phyloP scores from a whole-genome alignment of 2,888 invertebrate species.

The Drosophila planitibia region DNA sequence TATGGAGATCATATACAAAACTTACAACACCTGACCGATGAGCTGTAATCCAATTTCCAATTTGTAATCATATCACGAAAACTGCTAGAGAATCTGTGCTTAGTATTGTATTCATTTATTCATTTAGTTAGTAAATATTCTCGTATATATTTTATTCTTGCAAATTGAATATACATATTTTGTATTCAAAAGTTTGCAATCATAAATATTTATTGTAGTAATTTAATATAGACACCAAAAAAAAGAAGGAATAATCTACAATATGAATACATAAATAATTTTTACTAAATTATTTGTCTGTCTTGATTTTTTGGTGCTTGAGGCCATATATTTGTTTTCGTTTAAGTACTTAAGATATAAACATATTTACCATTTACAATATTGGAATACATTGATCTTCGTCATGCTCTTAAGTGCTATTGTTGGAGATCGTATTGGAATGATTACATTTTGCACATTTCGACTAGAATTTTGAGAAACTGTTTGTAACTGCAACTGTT shows the following conservation, averaged over 20 bases:
- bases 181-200: constrained; percentile 19
- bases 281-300: constrained; percentile 63
- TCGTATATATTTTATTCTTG: constrained; percentile 51
- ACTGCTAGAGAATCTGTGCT: constrained; percentile 51
- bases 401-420: constrained; percentile 28
- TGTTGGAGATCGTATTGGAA: constrained; percentile 35
- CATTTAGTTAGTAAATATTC: constrained; percentile 62
- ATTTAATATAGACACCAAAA: constrained; percentile 73
- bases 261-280: constrained; percentile 57
- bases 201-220: constrained; percentile 45
- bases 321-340: neutral
- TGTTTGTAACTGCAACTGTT: constrained; percentile 26
- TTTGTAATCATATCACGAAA: constrained; percentile 17
- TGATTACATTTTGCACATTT: constrained; percentile 18
- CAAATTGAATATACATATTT: constrained; percentile 29
- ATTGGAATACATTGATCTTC: constrained; percentile 10
- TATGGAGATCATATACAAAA: constrained; percentile 94
- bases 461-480: constrained; percentile 41
- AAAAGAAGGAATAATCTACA: constrained; percentile 53
- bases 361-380: constrained; percentile 16
- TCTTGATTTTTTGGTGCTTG: constrained; percentile 11
- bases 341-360: constrained; percentile 21
- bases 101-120: constrained; percentile 57
- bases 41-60: constrained; percentile 88
- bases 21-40: constrained; percentile 93